Conservation (phyloP, 2,797 vertebrate genomes). For the Monodelphis domestica region DNA sequence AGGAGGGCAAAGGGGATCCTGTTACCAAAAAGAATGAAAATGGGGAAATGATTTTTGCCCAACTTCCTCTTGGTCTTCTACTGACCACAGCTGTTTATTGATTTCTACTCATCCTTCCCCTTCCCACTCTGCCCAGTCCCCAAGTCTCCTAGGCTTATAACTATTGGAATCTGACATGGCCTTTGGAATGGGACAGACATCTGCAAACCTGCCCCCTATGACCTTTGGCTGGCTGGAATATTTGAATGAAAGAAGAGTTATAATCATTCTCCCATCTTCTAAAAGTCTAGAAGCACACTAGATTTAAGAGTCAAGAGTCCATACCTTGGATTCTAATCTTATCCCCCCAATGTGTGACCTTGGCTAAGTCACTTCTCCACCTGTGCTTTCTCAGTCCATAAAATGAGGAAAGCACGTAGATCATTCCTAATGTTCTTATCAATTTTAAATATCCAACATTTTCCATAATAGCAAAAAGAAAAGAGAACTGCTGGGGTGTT, state of each 20-base stretch:
- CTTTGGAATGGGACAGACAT: not conserved
- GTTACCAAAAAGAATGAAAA: not conserved
- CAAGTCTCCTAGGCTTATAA: not conserved
- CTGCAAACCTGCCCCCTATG: not conserved
- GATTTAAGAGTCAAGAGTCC: not conserved
- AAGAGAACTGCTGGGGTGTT: not conserved
- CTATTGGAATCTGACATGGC: not conserved
- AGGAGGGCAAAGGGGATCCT: not conserved
- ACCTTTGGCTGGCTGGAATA: not conserved
- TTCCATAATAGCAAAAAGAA: not conserved
- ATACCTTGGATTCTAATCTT: not conserved
- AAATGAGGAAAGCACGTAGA: not conserved
- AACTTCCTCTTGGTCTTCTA: not conserved
- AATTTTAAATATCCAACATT: not conserved
- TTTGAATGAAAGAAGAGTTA: not conserved
- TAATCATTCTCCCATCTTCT: not conserved
- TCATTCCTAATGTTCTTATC: not conserved
- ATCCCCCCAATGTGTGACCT: not conserved
- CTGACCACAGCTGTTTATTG: constrained; percentile 1
- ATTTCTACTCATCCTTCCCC: constrained; percentile 41
- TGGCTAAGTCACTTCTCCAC: not conserved
- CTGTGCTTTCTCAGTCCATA: not conserved
- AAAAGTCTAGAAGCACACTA: not conserved
- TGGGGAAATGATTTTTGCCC: not conserved
- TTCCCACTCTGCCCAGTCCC: too few species aligned